A percentile compares a stretch with the other conserved stretches of the same genome.
These are phyloP conservation scores for Spinibarbus caldwelli DNA, from an alignment of 2,797 vertebrate species.

Conservation along the genomic window DNA sequence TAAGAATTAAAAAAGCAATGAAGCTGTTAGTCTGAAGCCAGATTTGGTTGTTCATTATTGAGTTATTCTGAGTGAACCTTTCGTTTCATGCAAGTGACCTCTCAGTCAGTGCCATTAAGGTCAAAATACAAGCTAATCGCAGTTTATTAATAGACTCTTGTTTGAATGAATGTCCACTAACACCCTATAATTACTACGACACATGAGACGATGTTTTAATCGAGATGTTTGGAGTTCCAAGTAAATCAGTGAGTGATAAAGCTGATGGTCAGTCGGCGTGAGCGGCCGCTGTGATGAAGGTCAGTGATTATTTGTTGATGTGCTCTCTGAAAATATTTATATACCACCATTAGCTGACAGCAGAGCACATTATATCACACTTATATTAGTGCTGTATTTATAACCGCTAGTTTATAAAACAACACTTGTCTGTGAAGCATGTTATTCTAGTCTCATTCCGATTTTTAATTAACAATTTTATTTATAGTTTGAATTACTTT, in stretches of 20 bases:
- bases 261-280: background rate
- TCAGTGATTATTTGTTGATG: background rate
- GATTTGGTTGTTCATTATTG: background rate
- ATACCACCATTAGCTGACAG: background rate
- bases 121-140: slow-evolving; percentile 56
- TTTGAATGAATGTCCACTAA: slow-evolving; percentile 55
- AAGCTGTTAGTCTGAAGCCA: slow-evolving; percentile 27
- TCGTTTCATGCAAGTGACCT: slow-evolving; percentile 36
- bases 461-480: background rate
- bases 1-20: slow-evolving; percentile 37
- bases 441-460: background rate
- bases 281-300: slow-evolving; percentile 15
- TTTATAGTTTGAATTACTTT: background rate
- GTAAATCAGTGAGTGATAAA: slow-evolving; percentile 31
- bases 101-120: slow-evolving; percentile 35
- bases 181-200: slow-evolving; percentile 57
- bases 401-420: background rate
- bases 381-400: background rate
- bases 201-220: slow-evolving; percentile 43
- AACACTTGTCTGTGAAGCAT: background rate
- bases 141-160: slow-evolving; percentile 58
- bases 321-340: background rate
- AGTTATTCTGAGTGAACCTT: slow-evolving; percentile 51
- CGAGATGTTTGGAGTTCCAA: slow-evolving; percentile 41
- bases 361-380: background rate